Evolutionary conservation across 2,888 invertebrate species (phyloP).

Genomic region (Rhagonycha lutea): DNA sequence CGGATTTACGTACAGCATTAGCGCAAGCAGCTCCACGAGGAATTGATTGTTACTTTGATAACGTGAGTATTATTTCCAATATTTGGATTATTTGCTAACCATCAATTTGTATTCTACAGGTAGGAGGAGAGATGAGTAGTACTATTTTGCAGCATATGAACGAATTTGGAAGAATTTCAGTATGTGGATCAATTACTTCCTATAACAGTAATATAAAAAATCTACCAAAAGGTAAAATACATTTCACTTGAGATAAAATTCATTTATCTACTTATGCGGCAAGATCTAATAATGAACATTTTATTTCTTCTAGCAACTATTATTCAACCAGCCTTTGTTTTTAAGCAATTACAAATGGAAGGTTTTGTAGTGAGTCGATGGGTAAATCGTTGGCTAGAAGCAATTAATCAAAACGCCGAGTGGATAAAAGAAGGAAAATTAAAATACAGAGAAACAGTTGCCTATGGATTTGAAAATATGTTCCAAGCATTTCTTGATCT

Average conservation of each 20-base stretch:
- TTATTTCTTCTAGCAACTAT: conserved; percentile 49
- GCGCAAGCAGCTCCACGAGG: conserved; percentile 69
- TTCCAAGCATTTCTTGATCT: conserved; percentile 70
- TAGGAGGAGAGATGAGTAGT: conserved; percentile 68
- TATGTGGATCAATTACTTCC: conserved; percentile 68
- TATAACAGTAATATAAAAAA: conserved; percentile 62
- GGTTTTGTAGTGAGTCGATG: conserved; percentile 66
- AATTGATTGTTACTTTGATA: conserved; percentile 78
- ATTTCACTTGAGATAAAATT: not conserved
- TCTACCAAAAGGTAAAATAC: conserved; percentile 54
- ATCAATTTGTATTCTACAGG: conserved; percentile 47
- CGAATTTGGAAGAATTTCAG: conserved; percentile 62
- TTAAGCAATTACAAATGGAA: conserved; percentile 65
- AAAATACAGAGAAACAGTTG: conserved; percentile 69
- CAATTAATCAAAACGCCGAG: conserved; percentile 64
- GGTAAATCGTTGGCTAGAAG: conserved; percentile 65
- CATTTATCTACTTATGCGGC: not conserved
- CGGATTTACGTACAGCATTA: conserved; percentile 59
- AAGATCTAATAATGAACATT: not conserved
- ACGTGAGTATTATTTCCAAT: conserved; percentile 62
- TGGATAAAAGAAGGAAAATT: conserved; percentile 73
- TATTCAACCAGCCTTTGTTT: conserved; percentile 61
- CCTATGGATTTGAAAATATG: conserved; percentile 71
- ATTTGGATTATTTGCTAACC: not conserved
- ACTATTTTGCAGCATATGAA: conserved; percentile 67